A percentile compares a stretch with the other conserved stretches of the same genome.
Evolutionary conservation across 2,888 invertebrate species (phyloP).

Genomic region (Glaucopsyche alexis): DNA sequence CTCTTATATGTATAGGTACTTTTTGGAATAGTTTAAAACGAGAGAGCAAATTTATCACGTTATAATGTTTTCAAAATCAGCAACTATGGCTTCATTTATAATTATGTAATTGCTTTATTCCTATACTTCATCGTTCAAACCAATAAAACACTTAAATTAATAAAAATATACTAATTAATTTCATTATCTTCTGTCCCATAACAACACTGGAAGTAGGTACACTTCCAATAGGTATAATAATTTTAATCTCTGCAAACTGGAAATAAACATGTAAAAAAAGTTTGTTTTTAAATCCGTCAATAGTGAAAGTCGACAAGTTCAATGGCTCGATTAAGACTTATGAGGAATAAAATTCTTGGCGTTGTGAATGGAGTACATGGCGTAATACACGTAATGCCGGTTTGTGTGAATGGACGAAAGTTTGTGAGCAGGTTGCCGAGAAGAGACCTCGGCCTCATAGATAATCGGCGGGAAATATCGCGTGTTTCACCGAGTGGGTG

Average conservation of each 20-base stretch:
- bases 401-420: constrained; percentile 35
- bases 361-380: constrained; percentile 59
- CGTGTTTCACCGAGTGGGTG: too few species aligned
- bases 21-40: too few species aligned
- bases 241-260: constrained; percentile 4
- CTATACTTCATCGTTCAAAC: too few species aligned
- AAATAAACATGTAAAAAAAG: background rate
- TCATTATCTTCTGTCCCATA: too few species aligned
- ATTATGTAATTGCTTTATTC: too few species aligned
- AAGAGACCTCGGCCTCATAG: background rate
- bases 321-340: constrained; percentile 59
- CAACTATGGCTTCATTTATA: too few species aligned
- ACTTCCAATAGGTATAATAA: background rate
- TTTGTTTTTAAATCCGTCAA: constrained; percentile 13
- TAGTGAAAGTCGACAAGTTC: constrained; percentile 13
- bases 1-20: too few species aligned
- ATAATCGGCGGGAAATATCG: constrained; percentile 27
- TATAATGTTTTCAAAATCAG: too few species aligned
- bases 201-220: too few species aligned
- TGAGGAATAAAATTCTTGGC: constrained; percentile 66
- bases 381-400: constrained; percentile 56
- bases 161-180: background rate
- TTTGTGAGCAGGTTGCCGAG: too few species aligned
- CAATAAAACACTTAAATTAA: background rate
- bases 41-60: too few species aligned